These are phyloP conservation scores for Physella acuta DNA, from an alignment of 1,140 invertebrate genomes.

Conservation along the genomic window DNA sequence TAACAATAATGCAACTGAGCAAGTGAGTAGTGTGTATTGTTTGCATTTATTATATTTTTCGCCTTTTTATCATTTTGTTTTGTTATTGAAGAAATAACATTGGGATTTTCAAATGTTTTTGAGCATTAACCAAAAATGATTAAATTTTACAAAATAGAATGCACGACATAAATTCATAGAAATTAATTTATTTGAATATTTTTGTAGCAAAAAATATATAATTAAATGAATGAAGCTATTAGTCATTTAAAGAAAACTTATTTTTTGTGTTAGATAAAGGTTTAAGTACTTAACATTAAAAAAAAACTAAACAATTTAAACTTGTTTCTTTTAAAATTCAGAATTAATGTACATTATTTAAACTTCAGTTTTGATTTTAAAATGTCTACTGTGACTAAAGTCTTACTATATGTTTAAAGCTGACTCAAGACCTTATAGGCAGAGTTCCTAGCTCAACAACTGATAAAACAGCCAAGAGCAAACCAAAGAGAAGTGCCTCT, in stretches of 20 bases:
- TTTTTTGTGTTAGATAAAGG: neutral
- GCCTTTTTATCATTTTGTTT: too few species aligned
- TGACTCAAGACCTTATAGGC: constrained; percentile 39
- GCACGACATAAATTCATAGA: neutral
- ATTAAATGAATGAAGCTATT: neutral
- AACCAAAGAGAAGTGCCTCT: constrained; percentile 16
- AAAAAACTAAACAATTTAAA: neutral
- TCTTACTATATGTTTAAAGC: too few species aligned
- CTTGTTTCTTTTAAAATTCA: too few species aligned
- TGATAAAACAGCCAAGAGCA: constrained; percentile 28
- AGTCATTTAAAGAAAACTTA: neutral
- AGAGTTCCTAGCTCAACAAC: constrained; percentile 31
- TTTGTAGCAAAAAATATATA: neutral
- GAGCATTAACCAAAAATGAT: too few species aligned
- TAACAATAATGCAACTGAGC: neutral
- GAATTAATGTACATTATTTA: too few species aligned
- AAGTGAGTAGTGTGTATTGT: neutral
- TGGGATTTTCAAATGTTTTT: too few species aligned
- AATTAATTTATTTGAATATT: neutral
- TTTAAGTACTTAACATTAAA: neutral
- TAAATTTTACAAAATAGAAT: too few species aligned
- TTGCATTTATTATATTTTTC: too few species aligned
- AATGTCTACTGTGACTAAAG: too few species aligned
- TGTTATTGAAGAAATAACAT: too few species aligned
- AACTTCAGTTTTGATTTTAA: too few species aligned